Evolutionary conservation across 2,888 invertebrate species (phyloP).

Genomic region (Mesorhabditis sp.): DNA sequence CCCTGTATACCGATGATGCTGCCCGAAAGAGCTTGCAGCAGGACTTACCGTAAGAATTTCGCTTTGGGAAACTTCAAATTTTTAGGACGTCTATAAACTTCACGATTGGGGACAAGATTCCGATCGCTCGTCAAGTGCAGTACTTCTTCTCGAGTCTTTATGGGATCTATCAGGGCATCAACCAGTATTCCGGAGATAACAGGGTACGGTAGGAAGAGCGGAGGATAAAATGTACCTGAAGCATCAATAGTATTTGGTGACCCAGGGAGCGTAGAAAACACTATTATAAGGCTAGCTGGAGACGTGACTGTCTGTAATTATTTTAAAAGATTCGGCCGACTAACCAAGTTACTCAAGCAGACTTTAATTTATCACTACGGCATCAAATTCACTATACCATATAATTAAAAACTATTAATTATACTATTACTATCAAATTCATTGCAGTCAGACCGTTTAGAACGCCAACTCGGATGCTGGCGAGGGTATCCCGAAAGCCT

Average conservation of each 20-base stretch:
- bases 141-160: slow-evolving; percentile 80
- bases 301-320: too few species aligned
- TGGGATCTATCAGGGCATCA: slow-evolving; percentile 81
- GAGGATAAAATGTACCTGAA: too few species aligned
- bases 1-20: slow-evolving; percentile 11
- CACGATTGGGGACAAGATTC: slow-evolving; percentile 15
- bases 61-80: not conserved
- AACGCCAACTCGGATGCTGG: slow-evolving; percentile 23
- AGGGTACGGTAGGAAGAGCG: slow-evolving; percentile 14
- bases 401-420: too few species aligned
- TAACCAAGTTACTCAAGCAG: too few species aligned
- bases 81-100: not conserved
- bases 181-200: slow-evolving; percentile 76
- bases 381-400: too few species aligned
- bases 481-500: slow-evolving; percentile 28
- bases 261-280: too few species aligned
- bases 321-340: too few species aligned
- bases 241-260: too few species aligned
- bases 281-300: too few species aligned
- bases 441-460: slow-evolving; percentile 12
- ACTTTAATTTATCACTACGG: too few species aligned
- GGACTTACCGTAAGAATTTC: not conserved
- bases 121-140: slow-evolving; percentile 61
- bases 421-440: not conserved
- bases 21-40: slow-evolving; percentile 19